These are phyloP conservation scores for Leptonema lineaticorne DNA, from an alignment of 1,140 invertebrate genomes.

Conservation along the genomic window DNA sequence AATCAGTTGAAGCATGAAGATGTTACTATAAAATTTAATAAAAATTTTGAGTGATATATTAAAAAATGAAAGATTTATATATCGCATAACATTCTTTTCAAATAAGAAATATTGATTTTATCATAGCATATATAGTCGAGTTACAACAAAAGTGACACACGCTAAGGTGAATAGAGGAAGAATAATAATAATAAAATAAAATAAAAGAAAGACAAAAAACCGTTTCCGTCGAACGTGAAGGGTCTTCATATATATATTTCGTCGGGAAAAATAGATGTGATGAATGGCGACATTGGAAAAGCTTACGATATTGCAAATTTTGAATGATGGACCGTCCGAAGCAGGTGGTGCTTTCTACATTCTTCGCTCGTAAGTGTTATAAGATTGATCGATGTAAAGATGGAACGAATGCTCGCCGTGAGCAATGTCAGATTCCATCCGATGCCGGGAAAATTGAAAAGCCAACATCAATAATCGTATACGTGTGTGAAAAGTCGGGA, in stretches of 20 bases:
- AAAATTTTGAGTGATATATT: too few species aligned
- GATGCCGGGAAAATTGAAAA: conserved; percentile 32
- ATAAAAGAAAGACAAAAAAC: not conserved
- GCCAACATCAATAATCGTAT: conserved; percentile 34
- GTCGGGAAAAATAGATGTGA: not conserved
- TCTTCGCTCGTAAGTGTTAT: conserved; percentile 23
- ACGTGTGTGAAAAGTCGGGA: conserved; percentile 27
- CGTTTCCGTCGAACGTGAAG: not conserved
- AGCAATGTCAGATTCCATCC: conserved; percentile 36
- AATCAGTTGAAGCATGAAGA: too few species aligned
- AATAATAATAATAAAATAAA: too few species aligned
- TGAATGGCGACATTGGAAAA: conserved; percentile 30
- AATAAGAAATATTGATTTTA: too few species aligned
- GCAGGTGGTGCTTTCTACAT: conserved; percentile 37
- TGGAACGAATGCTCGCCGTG: conserved; percentile 16
- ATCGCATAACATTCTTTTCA: too few species aligned
- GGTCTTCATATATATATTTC: not conserved
- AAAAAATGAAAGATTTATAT: too few species aligned
- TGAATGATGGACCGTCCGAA: conserved; percentile 41
- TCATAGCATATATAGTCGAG: too few species aligned
- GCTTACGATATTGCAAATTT: conserved; percentile 32
- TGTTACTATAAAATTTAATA: too few species aligned
- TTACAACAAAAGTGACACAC: too few species aligned
- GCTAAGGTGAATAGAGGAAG: too few species aligned
- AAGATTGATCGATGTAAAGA: conserved; percentile 39